Conservation (phyloP, 64 coral and sea anemone species). For the Pocillopora damicornis region DNA sequence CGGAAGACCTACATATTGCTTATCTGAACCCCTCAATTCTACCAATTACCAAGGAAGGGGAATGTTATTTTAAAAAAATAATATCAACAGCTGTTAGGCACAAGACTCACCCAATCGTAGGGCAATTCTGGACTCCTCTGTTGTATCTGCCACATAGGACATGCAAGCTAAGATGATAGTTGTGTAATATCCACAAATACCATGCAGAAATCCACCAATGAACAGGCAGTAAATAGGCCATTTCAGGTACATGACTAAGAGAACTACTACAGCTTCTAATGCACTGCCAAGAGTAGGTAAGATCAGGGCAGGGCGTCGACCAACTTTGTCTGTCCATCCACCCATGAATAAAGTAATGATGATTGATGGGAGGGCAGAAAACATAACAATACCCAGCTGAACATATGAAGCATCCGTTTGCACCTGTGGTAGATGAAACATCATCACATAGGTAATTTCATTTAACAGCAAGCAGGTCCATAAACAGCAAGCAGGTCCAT, state of each 20-base stretch:
- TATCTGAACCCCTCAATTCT: too few relatives aligned
- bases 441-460: neutral
- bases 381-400: slow-evolving; percentile 57
- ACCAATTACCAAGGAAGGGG: too few relatives aligned
- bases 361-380: slow-evolving; percentile 59
- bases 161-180: slow-evolving; percentile 62
- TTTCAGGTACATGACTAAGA: slow-evolving; percentile 68
- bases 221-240: slow-evolving; percentile 76
- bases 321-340: slow-evolving; percentile 68
- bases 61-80: too few relatives aligned
- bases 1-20: too few relatives aligned
- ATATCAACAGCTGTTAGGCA: neutral
- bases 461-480: too few relatives aligned
- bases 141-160: slow-evolving; percentile 87
- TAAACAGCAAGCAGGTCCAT: too few relatives aligned
- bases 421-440: slow-evolving; percentile 35
- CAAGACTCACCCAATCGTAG: slow-evolving; percentile 56
- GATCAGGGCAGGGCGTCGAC: slow-evolving; percentile 57
- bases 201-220: slow-evolving; percentile 66
- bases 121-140: slow-evolving; percentile 48
- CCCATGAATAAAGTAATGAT: slow-evolving; percentile 74
- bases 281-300: slow-evolving; percentile 51
- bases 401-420: slow-evolving; percentile 76
- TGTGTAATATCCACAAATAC: slow-evolving; percentile 73
- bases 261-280: slow-evolving; percentile 36